Evolutionary conservation across 2,888 invertebrate genomes (phyloP), one percentile per base, ranked within the genome.

Genomic region (Camponotus fellah): DNA sequence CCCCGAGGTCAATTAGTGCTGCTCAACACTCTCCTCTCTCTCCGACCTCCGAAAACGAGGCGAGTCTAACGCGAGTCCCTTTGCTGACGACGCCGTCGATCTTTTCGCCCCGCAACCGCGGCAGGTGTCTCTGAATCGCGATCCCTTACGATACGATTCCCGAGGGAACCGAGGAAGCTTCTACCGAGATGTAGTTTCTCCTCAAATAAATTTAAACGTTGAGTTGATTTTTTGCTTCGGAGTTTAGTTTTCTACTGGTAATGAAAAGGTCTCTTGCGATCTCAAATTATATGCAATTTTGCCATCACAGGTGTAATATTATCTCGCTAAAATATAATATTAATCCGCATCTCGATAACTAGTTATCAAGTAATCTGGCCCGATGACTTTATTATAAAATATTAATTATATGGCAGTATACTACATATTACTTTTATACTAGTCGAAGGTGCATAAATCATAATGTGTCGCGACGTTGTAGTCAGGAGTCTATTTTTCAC

Each of bases 1-100:
- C 92, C 93, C 90, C 90, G 92, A 93, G 94, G 94, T 94, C 94
- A 94, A 94, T 94, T 94, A 94, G 94, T 92, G 92, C 93, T 93
- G 93, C 92, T 94, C 94, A 93, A 93, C 94, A 94, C 93, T 94
- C 92, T 92, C 90, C 87, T 87, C 86, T 90, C 88, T 83, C 88
- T 89, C 83, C 85, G 91, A 91, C 91, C 91, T 89, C 90, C 91
- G 88, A 93, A 90, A 92, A 92, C 90, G 89, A 92, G 91, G 89
- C 88, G 85, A 84, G 74, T 83, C 79, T 77, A 62, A 68, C 85
- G 81, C 82, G 82, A 84, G 82, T 86, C 74, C 53, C 81, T 79
- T 84, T 46, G 85, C 87, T 80, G 79, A 80, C 72, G 79, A 72
- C 72, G 79, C 26, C 79, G 79, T 80, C 79, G 72, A 80, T 80